Evolutionary conservation across 1,140 invertebrate genomes (phyloP).

Genomic region (Lepidurus arcticus): DNA sequence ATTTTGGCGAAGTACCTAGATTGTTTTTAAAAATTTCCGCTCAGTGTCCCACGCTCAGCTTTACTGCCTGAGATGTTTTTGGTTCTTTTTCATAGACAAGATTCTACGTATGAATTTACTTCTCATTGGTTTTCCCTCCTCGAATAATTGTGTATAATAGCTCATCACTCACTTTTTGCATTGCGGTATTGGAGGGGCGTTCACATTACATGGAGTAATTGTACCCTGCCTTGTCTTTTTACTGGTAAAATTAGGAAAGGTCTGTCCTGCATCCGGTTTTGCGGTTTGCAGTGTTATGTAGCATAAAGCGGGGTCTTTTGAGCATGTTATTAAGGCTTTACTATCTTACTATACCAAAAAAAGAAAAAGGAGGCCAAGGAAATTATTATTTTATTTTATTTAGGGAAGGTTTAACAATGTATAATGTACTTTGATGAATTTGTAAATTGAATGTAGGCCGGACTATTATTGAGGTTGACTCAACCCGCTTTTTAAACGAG

Average conservation of each 20-base stretch:
- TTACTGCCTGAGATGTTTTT: neutral
- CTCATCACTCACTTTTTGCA: slow-evolving; percentile 15
- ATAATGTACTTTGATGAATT: too few relatives aligned
- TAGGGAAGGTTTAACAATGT: too few relatives aligned
- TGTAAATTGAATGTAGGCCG: too few relatives aligned
- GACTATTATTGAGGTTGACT: too few relatives aligned
- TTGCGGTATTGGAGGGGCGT: slow-evolving; percentile 20
- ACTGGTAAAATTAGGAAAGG: neutral
- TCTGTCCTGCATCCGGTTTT: neutral
- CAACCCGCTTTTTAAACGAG: too few relatives aligned
- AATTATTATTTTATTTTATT: too few relatives aligned
- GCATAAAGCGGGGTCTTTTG: too few relatives aligned
- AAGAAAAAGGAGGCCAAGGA: too few relatives aligned
- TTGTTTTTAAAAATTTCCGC: neutral
- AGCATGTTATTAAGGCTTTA: too few relatives aligned
- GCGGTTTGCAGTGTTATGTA: too few relatives aligned
- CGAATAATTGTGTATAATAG: slow-evolving; percentile 16
- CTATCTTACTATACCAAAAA: too few relatives aligned
- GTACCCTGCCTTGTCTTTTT: neutral
- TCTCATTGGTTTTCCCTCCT: neutral
- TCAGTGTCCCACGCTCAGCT: slow-evolving; percentile 3
- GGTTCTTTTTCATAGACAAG: neutral
- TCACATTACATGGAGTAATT: slow-evolving; percentile 19
- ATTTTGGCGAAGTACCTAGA: neutral
- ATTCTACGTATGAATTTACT: neutral